Evolutionary conservation across 2,797 vertebrate genomes (phyloP).

Genomic region (Pantherophis vulpinus): DNA sequence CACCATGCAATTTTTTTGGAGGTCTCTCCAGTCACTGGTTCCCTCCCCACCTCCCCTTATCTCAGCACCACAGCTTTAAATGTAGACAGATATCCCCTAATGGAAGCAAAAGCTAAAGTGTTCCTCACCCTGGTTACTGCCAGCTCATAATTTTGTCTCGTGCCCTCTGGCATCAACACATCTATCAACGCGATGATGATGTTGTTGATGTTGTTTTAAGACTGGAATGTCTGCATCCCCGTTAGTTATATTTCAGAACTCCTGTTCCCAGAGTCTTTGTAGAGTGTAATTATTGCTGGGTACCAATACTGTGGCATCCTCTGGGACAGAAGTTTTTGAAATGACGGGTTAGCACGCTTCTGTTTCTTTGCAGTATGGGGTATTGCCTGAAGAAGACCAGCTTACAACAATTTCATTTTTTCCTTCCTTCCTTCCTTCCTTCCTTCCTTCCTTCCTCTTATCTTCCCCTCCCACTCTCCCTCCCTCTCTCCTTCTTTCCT

Average conservation of each 20-base stretch:
- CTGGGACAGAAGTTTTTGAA: not conserved
- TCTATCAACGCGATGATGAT: conserved; percentile 43
- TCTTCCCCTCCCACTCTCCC: no score
- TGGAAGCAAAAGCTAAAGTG: conserved; percentile 64
- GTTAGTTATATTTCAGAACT: not conserved
- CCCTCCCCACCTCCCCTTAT: conserved; percentile 59
- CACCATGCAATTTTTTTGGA: conserved; percentile 67
- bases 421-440: no score
- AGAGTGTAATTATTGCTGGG: not conserved
- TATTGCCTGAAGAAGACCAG: not conserved
- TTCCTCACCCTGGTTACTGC: conserved; percentile 52
- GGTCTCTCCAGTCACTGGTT: conserved; percentile 58
- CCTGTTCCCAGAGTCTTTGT: not conserved
- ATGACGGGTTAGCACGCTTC: not conserved
- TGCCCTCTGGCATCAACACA: conserved; percentile 51
- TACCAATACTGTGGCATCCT: not conserved
- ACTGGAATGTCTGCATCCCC: not conserved
- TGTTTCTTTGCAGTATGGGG: not conserved
- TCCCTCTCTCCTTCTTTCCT: no score
- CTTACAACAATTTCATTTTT: not conserved
- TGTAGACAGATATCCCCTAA: conserved; percentile 66
- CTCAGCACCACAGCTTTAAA: conserved; percentile 69
- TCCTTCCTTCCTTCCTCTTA: no score
- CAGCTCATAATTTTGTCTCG: conserved; percentile 64
- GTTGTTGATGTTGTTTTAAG: not conserved